Evolutionary conservation across 2,888 invertebrate genomes (phyloP), one percentile per base, ranked within the genome.

Genomic region (Hoplodrina blanda): DNA sequence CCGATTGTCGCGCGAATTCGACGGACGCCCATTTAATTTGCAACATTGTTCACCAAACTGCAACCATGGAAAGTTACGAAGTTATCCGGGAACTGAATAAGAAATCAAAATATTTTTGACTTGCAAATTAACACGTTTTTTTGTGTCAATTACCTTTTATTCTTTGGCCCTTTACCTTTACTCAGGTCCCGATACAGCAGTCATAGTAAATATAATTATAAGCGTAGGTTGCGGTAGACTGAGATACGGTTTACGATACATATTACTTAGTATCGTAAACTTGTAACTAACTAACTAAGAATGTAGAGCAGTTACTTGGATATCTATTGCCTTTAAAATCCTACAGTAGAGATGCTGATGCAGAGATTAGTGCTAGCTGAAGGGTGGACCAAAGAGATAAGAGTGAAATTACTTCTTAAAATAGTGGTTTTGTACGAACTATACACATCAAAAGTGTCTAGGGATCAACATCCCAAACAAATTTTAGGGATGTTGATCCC

Each of bases 11-110:
- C 88, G 85, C 90, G 83, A 89, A 91, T 93, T 93, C 88, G 91
- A 88, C 83, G 72, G 85, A 69, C 78, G 78, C 84, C 85, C 87
- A 87, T 89, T 90, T 85, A 83, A 89, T 92, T 92, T 88, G 92
- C 93, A 91, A 94, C 93, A 93, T 91, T 93, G 92, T 93, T 85
- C 86, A 83, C 87, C 84, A 84, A 89, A 90, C 76, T 89, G 88
- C 89, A 91, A 85, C 81, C 80, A 83, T 92, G 90, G 91, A 93
- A 93, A 91, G 91, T 91, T 88, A 87, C 81, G 76, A 77, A 74
- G 75, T 61, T 62, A 80, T 85, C 87, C 86, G 88, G 85, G 83
- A 70, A 65, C 85, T 88, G 90, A 90, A 91, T 90, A 86, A 79
- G 84, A 87, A 87, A 84, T 76, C 44, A 67, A 55, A 53, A 50